Base-by-base conservation (phyloP, 37 sponge, comb jelly and placozoan genomes). In the Cliona cf. orientalis region DNA sequence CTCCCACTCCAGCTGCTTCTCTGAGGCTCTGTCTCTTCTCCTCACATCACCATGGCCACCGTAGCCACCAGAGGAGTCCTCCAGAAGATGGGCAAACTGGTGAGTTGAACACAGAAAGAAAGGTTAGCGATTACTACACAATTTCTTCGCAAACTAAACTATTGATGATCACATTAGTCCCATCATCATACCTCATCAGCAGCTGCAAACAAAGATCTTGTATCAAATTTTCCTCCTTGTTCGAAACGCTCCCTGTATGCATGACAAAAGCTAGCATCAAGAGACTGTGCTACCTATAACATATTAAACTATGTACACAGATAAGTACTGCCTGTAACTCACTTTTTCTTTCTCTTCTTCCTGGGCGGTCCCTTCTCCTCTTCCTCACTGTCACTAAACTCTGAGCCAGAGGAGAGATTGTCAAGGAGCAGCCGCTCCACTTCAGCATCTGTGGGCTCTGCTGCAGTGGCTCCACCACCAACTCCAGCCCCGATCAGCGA, bases 161-260 rank as follows among this genome's bases (percentile, higher is more conserved):
- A n/a, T n/a, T n/a, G n/a, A n/a, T n/a, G n/a, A n/a, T n/a, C n/a
- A n/a, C n/a, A n/a, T n/a, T n/a, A n/a, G n/a, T n/a, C n/a, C n/a
- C n/a, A n/a, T n/a, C n/a, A n/a, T 23, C 60, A 4, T 58, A 88
- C 93, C 83, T 92, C 89, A 32, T 92, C 93, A 35, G 89, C 93
- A 63, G 89, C 68, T 40, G 93, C 93, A 80, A 92, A 88, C 93
- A 92, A 73, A 5, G 73, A 38, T 22, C 43, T 76, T 21, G 79
- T 23, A 23, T 91, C 87, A 58, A 72, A 78, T 9, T 31, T 49
- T 5, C 57, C 55, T 70, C 23, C 38, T 23, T 6, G 2, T 41
- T 6, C 22, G 21, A 43, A 36, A 42, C 42, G 6, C 5, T 28
- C 35, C 12, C 64, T 7, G 25, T 61, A 22, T 28, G 5, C 19